Evolutionary conservation across 2,888 invertebrate genomes (phyloP).

Genomic region (Plebejus melissa): DNA sequence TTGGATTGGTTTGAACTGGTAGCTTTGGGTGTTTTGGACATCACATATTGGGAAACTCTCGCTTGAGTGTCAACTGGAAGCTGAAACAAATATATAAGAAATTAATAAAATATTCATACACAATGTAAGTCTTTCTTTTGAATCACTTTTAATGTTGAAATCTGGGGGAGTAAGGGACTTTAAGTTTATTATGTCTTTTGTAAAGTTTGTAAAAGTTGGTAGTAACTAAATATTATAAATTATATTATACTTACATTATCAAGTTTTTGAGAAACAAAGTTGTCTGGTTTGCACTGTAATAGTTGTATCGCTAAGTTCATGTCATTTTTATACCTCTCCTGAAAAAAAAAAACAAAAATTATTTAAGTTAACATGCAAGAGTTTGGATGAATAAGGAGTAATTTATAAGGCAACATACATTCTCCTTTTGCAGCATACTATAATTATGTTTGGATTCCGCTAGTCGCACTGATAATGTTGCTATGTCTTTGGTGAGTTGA

Average conservation of each 20-base stretch:
- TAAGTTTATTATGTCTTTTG: too few relatives aligned
- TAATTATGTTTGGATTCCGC: slow-evolving; percentile 92
- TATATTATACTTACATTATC: slow-evolving; percentile 84
- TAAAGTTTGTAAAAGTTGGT: too few relatives aligned
- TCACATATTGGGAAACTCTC: slow-evolving; percentile 89
- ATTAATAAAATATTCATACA: neutral
- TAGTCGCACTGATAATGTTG: slow-evolving; percentile 88
- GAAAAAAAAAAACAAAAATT: slow-evolving; percentile 58
- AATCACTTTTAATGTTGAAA: too few relatives aligned
- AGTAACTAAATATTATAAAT: neutral
- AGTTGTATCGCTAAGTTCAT: slow-evolving; percentile 96
- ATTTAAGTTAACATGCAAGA: neutral
- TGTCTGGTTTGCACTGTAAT: slow-evolving; percentile 95
- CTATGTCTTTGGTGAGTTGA: slow-evolving; percentile 91
- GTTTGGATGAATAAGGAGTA: neutral
- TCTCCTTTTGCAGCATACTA: slow-evolving; percentile 90
- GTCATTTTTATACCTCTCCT: slow-evolving; percentile 96
- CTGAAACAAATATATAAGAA: slow-evolving; percentile 67
- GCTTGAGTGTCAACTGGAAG: slow-evolving; percentile 94
- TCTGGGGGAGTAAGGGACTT: too few relatives aligned
- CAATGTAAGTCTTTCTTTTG: too few relatives aligned
- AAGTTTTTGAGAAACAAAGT: slow-evolving; percentile 94
- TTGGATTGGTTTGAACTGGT: slow-evolving; percentile 67
- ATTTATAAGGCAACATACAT: slow-evolving; percentile 77
- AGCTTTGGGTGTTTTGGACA: slow-evolving; percentile 76